These are phyloP conservation scores for Spermophilus dauricus DNA, from an alignment of 2,113 vertebrate genomes.

Conservation along the genomic window DNA sequence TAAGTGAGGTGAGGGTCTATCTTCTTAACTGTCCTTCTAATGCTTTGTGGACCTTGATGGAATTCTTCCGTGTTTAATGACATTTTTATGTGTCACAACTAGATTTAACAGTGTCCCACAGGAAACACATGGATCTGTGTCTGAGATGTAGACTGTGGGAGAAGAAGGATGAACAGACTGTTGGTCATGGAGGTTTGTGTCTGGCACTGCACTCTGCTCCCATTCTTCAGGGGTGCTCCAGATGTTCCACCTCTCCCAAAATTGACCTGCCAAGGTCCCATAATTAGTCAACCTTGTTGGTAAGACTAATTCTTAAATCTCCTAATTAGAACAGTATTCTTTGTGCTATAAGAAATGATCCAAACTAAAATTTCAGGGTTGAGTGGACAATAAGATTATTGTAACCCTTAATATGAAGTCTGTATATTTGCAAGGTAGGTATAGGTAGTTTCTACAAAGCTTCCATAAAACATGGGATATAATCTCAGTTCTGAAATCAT, in stretches of 20 bases:
- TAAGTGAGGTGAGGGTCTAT: not conserved
- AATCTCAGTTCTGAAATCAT: not conserved
- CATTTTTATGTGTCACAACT: not conserved
- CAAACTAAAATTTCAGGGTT: conserved; percentile 30
- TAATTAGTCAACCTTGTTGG: conserved; percentile 64
- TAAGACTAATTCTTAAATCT: conserved; percentile 66
- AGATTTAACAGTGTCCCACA: not conserved
- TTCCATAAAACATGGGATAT: not conserved
- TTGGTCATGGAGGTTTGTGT: not conserved
- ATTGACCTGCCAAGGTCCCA: conserved; percentile 38
- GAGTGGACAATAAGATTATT: not conserved
- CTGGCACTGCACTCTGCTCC: not conserved
- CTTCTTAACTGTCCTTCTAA: not conserved
- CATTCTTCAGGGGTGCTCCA: not conserved
- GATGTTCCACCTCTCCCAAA: not conserved
- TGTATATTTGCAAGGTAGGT: conserved; percentile 27
- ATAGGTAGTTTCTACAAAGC: not conserved
- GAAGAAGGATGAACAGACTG: not conserved
- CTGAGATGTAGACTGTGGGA: not conserved
- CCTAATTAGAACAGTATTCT: conserved; percentile 28
- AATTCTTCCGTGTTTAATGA: not conserved
- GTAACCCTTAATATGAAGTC: not conserved
- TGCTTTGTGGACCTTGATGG: not conserved
- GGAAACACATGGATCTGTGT: not conserved
- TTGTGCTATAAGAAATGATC: conserved; percentile 59